Base-by-base conservation (phyloP, 2,113 vertebrate genomes). In the Bubo scandiacus region DNA sequence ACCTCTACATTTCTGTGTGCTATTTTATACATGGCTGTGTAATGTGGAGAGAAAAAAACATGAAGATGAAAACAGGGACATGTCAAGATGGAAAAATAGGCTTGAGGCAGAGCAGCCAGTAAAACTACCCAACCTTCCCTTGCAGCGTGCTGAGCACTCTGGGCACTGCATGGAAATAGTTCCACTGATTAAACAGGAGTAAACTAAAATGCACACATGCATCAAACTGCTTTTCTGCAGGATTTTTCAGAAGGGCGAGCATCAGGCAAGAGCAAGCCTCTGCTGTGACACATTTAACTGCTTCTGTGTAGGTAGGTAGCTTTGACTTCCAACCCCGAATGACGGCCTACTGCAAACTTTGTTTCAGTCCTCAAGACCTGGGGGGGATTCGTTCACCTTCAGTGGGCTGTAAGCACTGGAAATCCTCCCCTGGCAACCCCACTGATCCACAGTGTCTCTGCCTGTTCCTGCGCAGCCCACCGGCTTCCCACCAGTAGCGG, bases 401-500 rank as follows among this genome's bases (percentile, higher is more conserved):
- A 14, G 26, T 23, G 58, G 58, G 8, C n/a, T 43, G 66, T 6
- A 51, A 29, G 70, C 51, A 9, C 6, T 3, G 67, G 61, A 67
- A 62, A 11, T 36, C 61, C 38, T 74, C 42, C 55, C 1, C 8
- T 61, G 54, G 52, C 29, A 25, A 1, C 36, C 22, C 22, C 47
- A 3, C n/a, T 5, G 25, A 6, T 62, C 17, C 14, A 10, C 25
- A 4, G 25, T 9, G 40, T 26, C 81, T 15, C 77, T 27, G 68
- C 70, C 36, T 9, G 12, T 38, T 78, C 49, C 68, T 7, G 8
- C 16, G 0, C 5, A 38, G 42, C 81, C 26, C 36, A 11, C 30
- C 2, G 1, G 19, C 71, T 79, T 58, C 16, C 15, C 66, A 9
- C 2, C 6, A 4, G 51, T 4, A 66, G 38, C 6, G 1, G 51